These are phyloP conservation scores for Macrotis lagotis DNA, from an alignment of 2,113 vertebrate species.

Conservation along the genomic window DNA sequence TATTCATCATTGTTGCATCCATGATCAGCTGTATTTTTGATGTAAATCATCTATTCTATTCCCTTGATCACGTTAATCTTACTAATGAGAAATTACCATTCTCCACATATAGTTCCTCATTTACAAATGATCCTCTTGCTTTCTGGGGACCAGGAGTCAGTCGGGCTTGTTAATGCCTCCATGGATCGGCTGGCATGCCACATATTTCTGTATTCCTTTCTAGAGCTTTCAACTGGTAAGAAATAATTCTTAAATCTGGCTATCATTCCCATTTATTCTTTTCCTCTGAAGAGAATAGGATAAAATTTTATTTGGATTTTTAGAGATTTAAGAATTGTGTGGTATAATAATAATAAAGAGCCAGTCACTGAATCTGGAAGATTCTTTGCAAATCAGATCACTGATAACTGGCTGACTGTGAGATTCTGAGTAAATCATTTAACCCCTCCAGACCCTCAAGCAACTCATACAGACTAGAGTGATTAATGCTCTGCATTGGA, in stretches of 20 bases:
- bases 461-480: not conserved
- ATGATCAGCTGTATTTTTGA: slow-evolving; percentile 85
- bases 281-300: slow-evolving; percentile 81
- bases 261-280: slow-evolving; percentile 81
- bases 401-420: not conserved
- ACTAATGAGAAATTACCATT: slow-evolving; percentile 90
- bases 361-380: not conserved
- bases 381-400: not conserved
- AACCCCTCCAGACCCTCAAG: not conserved
- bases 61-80: slow-evolving; percentile 88
- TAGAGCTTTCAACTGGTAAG: slow-evolving; percentile 84
- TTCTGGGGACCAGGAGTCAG: slow-evolving; percentile 85
- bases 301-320: slow-evolving; percentile 84
- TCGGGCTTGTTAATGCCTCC: slow-evolving; percentile 84
- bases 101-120: slow-evolving; percentile 86
- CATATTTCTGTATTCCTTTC: slow-evolving; percentile 82
- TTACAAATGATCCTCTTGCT: slow-evolving; percentile 87
- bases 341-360: not conserved
- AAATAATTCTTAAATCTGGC: slow-evolving; percentile 85
- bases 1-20: slow-evolving; percentile 84
- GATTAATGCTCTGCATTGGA: not conserved
- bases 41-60: slow-evolving; percentile 89
- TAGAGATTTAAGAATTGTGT: slow-evolving; percentile 84
- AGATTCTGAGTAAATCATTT: not conserved
- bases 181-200: slow-evolving; percentile 81